Evolutionary conservation across 2,113 vertebrate genomes (phyloP), one percentile per base, ranked within the genome.

Genomic region (Alethe castanea): DNA sequence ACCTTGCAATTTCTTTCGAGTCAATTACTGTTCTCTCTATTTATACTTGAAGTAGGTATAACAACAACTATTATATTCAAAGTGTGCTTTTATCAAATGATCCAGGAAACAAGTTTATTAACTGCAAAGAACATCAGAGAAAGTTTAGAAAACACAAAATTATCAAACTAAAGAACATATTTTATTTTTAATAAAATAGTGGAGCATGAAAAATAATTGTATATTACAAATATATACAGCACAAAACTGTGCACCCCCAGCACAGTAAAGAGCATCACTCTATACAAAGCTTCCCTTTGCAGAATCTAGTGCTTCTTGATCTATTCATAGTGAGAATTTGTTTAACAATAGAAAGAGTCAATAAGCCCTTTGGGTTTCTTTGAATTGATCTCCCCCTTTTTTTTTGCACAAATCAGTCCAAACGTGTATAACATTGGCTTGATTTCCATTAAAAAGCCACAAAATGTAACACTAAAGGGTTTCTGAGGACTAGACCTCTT

Each of bases 181-280:
- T 98, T 98, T 99, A 97, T 98, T 98, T 98, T 98, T 98, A 98
- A 99, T 99, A 99, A 99, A 99, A 99, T 98, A 98, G 97, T 96
- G 95, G 97, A 91, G 92, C 98, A 97, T 97, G 97, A 97, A 98
- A 98, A 98, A 98, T 97, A 98, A 96, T 94, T 89, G 69, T 98
- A 97, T 97, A 81, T 98, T 98, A 98, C 98, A 99, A 98, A 98
- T 98, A 98, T 98, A 98, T 98, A 99, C 98, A 98, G 97, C 87
- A 95, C 97, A 95, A 12, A 89, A 57, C 87, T 79, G 44, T 92
- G 95, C 95, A 74, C 76, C 44, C 81, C 87, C 44, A 83, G 81
- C 91, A 90, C 70, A 97, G 97, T 93, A 93, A 97, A 97, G 97
- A 97, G 96, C 95, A 94, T 97, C 76, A 85, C 82, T 77, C 95